A percentile compares a stretch with the other conserved stretches of the same genome.
Conservation (phyloP, 2,888 invertebrate genomes). For the Eumacrocentrus americanus region DNA sequence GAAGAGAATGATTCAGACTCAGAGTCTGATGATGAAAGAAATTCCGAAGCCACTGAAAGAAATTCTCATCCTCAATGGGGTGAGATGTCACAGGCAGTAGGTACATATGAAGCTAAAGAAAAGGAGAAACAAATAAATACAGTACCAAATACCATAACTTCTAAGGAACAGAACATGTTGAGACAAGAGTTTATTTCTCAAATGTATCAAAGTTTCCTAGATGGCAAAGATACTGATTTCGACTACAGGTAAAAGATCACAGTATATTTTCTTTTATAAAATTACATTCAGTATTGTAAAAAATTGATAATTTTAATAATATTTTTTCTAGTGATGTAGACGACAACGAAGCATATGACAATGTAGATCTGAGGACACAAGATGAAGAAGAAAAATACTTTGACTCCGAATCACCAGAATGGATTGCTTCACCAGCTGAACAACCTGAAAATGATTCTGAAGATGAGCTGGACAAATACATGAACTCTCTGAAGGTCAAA, state of each 20-base stretch:
- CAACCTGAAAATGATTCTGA: constrained; percentile 51
- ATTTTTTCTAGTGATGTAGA: constrained; percentile 70
- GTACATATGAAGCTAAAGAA: constrained; percentile 35
- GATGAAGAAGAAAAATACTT: constrained; percentile 93
- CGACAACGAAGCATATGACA: constrained; percentile 80
- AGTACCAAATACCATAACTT: constrained; percentile 45
- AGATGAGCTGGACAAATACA: constrained; percentile 77
- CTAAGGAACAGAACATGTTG: constrained; percentile 69
- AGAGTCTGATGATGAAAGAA: constrained; percentile 41
- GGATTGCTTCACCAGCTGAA: constrained; percentile 32
- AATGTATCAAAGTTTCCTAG: constrained; percentile 85
- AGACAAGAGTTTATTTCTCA: constrained; percentile 81
- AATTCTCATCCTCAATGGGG: constrained; percentile 27
- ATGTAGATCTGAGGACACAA: constrained; percentile 72
- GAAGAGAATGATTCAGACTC: constrained; percentile 59
- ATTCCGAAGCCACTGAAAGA: constrained; percentile 11
- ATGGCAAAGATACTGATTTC: constrained; percentile 81
- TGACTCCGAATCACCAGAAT: constrained; percentile 78
- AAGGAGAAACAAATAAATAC: constrained; percentile 19
- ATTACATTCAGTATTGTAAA: too few relatives aligned
- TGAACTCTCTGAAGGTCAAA: constrained; percentile 64
- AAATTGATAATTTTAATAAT: background rate
- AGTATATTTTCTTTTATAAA: too few relatives aligned
- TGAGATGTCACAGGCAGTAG: constrained; percentile 26
- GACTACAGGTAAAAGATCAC: constrained; percentile 70